phyloP scores from a whole-genome alignment of 2,888 invertebrate genomes.

The Euclidia mi region DNA sequence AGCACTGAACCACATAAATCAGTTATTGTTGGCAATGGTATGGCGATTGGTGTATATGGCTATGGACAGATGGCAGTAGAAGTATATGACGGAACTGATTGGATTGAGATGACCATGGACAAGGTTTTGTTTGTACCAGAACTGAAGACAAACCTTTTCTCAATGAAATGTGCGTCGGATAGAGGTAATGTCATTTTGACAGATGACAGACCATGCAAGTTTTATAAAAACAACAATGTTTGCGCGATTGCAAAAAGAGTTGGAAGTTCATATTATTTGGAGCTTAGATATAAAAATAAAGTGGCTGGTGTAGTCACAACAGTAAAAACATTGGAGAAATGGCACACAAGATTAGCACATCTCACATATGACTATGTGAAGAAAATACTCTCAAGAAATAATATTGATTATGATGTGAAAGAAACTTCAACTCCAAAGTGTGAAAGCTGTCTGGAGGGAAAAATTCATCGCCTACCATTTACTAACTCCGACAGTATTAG shows the following conservation, averaged over 20 bases:
- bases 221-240: constrained; percentile 30
- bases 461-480: constrained; percentile 44
- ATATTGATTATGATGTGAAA: constrained; percentile 36
- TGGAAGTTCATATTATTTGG: constrained; percentile 35
- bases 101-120: constrained; percentile 44
- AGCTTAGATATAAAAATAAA: constrained; percentile 33
- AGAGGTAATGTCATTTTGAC: constrained; percentile 48
- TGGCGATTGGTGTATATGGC: constrained; percentile 28
- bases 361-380: constrained; percentile 38
- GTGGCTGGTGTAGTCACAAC: constrained; percentile 7
- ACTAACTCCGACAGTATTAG: constrained; percentile 36
- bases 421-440: constrained; percentile 18
- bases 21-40: constrained; percentile 45
- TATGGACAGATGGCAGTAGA: constrained; percentile 43
- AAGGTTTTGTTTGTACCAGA: constrained; percentile 51
- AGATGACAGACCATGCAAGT: constrained; percentile 37
- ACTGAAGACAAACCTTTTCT: constrained; percentile 44
- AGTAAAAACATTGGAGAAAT: constrained; percentile 26
- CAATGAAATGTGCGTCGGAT: constrained; percentile 36
- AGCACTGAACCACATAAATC: constrained; percentile 18
- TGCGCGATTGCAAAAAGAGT: constrained; percentile 42
- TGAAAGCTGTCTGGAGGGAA: constrained; percentile 43
- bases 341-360: constrained; percentile 40
- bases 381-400: constrained; percentile 34
- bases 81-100: constrained; percentile 38